phyloP scores from a whole-genome alignment of 2,888 invertebrate genomes.

The Dasypogon diadema region DNA sequence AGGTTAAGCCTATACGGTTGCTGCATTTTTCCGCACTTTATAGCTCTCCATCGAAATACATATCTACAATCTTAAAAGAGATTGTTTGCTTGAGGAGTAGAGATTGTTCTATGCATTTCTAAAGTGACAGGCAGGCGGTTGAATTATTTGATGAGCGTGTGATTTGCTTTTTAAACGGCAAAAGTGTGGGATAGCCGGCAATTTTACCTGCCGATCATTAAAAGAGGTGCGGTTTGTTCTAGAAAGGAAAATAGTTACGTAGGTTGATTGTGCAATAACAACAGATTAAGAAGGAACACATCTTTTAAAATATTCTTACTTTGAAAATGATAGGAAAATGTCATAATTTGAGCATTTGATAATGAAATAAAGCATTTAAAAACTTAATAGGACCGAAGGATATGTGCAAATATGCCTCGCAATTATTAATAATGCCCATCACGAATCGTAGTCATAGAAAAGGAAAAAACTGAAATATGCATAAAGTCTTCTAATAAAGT shows the following conservation, averaged over 20 bases:
- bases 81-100: conserved; percentile 32
- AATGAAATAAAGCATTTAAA: too few species aligned
- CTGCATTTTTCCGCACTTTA: conserved; percentile 3
- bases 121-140: conserved; percentile 52
- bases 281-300: too few species aligned
- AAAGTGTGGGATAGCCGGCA: conserved; percentile 52
- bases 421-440: too few species aligned
- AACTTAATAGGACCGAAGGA: too few species aligned
- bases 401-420: too few species aligned
- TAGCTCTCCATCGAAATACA: background rate
- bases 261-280: conserved; percentile 43
- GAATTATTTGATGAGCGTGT: conserved; percentile 53
- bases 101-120: conserved; percentile 45
- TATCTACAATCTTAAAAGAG: conserved; percentile 9
- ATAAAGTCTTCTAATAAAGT: too few species aligned
- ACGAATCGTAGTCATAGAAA: too few species aligned
- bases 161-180: conserved; percentile 51
- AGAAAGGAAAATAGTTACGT: conserved; percentile 50
- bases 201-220: conserved; percentile 51
- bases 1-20: conserved; percentile 17
- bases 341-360: too few species aligned
- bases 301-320: too few species aligned
- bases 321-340: too few species aligned
- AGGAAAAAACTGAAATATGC: too few species aligned
- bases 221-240: conserved; percentile 52